These are phyloP conservation scores for Mesocricetus auratus DNA, from an alignment of 2,113 vertebrate species.

Conservation along the genomic window DNA sequence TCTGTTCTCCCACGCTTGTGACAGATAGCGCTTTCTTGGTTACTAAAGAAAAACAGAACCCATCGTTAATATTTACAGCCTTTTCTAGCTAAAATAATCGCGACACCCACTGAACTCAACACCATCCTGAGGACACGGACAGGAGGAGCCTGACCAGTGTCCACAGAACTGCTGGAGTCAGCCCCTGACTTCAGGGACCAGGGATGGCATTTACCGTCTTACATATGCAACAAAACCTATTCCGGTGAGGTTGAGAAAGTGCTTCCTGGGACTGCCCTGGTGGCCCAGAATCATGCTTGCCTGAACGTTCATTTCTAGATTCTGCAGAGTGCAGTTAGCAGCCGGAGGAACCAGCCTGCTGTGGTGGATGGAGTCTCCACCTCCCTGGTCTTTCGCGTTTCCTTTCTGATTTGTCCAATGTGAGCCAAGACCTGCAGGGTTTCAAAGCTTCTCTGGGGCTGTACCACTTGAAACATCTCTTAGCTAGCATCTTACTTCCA, in stretches of 20 bases:
- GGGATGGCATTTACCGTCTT: not conserved
- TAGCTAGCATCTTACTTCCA: no score
- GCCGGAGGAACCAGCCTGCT: not conserved
- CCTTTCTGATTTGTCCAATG: not conserved
- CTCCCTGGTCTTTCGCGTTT: not conserved
- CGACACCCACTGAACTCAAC: fast-evolving
- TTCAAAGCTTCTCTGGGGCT: not conserved
- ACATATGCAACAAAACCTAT: not conserved
- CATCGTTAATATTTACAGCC: not conserved
- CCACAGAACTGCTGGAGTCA: not conserved
- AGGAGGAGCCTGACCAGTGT: not conserved
- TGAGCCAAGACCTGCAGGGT: not conserved
- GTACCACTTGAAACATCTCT: not conserved
- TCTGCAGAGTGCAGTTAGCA: constrained; percentile 45
- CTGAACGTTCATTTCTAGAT: constrained; percentile 24
- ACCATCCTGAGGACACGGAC: not conserved
- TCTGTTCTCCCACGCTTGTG: not conserved
- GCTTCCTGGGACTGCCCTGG: not conserved
- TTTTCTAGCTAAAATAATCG: not conserved
- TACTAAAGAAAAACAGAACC: not conserved
- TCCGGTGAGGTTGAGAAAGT: no score
- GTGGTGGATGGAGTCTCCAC: not conserved
- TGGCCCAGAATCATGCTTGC: not conserved
- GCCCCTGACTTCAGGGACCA: not conserved
- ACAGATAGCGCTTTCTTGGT: not conserved